Conservation (phyloP, 1,140 invertebrate genomes). For the Aphaenogaster rudis region DNA sequence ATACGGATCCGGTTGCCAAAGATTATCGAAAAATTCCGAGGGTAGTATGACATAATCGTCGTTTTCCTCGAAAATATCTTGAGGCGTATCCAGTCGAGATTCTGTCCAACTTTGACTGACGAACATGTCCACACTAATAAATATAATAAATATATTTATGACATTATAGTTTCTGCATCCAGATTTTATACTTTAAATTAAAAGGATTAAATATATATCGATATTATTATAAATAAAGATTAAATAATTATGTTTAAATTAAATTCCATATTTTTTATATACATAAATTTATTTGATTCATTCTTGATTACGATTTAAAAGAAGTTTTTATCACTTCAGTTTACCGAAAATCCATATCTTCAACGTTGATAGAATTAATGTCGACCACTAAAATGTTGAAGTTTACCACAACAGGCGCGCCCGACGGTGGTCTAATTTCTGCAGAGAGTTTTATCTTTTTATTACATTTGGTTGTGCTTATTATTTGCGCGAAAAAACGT, state of each 20-base stretch:
- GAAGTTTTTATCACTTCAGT: background rate
- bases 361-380: constrained; percentile 94
- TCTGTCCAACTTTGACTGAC: constrained; percentile 94
- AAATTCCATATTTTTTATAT: background rate
- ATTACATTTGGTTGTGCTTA: background rate
- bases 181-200: background rate
- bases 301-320: background rate
- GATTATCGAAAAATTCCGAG: constrained; percentile 92
- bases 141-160: constrained; percentile 12
- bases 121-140: constrained; percentile 93
- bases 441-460: constrained; percentile 30
- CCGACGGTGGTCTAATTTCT: constrained; percentile 92
- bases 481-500: background rate
- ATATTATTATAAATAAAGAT: too few relatives aligned
- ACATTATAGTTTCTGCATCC: background rate
- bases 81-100: constrained; percentile 90
- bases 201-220: background rate
- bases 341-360: constrained; percentile 95
- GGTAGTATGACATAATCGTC: constrained; percentile 93
- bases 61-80: constrained; percentile 92
- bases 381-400: constrained; percentile 94
- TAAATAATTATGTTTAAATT: background rate
- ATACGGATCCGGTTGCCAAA: constrained; percentile 96
- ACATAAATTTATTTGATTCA: background rate
- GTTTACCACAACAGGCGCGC: constrained; percentile 90